Evolutionary conservation across 2,797 vertebrate species (phyloP).

Genomic region (Rhodeus uyekii): DNA sequence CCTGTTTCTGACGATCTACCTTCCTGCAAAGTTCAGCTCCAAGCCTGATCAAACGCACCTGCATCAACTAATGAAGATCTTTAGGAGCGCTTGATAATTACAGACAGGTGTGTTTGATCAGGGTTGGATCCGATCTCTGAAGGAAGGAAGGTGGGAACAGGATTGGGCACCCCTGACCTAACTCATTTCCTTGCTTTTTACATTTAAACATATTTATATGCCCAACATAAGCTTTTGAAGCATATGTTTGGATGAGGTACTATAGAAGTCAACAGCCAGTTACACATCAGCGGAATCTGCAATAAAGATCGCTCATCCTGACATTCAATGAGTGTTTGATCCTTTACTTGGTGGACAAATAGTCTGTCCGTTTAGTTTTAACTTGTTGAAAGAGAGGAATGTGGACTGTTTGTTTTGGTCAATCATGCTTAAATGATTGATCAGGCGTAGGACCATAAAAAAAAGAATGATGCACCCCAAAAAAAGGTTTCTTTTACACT

Average conservation of each 20-base stretch:
- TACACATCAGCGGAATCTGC: constrained; percentile 40
- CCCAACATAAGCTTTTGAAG: neutral
- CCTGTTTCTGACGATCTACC: neutral
- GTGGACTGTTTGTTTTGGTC: constrained; percentile 53
- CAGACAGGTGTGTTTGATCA: neutral
- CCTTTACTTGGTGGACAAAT: constrained; percentile 36
- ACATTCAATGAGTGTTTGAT: constrained; percentile 42
- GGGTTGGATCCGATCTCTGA: neutral
- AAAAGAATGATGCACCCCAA: neutral
- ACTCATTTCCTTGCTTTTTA: neutral
- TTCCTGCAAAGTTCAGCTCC: neutral
- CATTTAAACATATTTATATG: neutral
- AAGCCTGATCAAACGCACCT: neutral
- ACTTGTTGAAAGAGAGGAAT: constrained; percentile 41
- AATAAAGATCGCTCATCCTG: constrained; percentile 4
- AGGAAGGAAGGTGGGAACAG: no score
- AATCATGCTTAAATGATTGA: constrained; percentile 50
- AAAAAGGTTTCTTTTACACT: constrained; percentile 21
- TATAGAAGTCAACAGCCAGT: neutral
- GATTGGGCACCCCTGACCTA: neutral
- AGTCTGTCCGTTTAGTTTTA: constrained; percentile 18
- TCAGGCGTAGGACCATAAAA: constrained; percentile 15
- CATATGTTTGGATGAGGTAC: neutral
- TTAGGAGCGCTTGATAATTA: neutral
- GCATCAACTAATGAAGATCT: neutral